phyloP scores from a whole-genome alignment of 1,140 invertebrate species.

The Papilio xuthus region DNA sequence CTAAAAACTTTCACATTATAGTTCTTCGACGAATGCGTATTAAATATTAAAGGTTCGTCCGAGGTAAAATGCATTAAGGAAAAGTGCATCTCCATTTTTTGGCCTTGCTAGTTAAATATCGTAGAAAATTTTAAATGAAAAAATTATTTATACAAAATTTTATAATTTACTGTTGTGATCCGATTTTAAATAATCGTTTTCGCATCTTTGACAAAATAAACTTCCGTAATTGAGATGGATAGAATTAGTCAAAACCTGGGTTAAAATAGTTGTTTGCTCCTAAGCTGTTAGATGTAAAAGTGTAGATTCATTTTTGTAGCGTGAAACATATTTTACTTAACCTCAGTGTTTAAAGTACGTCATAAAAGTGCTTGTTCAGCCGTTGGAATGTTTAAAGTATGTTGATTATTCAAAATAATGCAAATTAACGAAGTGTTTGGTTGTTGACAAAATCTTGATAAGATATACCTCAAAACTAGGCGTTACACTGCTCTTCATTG shows the following conservation, averaged over 20 bases:
- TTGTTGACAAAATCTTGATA: background rate
- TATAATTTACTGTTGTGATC: too few species aligned
- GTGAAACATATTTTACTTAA: background rate
- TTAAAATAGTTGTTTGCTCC: too few species aligned
- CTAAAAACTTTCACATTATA: conserved; percentile 24
- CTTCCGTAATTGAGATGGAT: too few species aligned
- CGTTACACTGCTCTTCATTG: background rate
- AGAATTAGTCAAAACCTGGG: too few species aligned
- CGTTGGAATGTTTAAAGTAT: background rate
- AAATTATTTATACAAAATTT: too few species aligned
- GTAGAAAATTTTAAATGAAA: too few species aligned
- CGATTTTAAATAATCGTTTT: too few species aligned
- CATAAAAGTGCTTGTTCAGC: background rate
- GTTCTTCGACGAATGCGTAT: conserved; percentile 7
- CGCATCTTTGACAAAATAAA: too few species aligned
- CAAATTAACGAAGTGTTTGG: background rate
- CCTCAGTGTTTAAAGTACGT: background rate
- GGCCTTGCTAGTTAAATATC: too few species aligned
- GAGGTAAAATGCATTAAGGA: background rate
- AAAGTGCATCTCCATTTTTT: too few species aligned
- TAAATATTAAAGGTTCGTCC: background rate
- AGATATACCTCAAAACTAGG: background rate
- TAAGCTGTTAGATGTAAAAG: too few species aligned
- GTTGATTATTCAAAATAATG: background rate
- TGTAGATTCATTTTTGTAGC: too few species aligned